A percentile compares a stretch with the other conserved stretches of the same genome.
Conservation (phyloP, 2,113 vertebrate species). For the Falco punctatus region DNA sequence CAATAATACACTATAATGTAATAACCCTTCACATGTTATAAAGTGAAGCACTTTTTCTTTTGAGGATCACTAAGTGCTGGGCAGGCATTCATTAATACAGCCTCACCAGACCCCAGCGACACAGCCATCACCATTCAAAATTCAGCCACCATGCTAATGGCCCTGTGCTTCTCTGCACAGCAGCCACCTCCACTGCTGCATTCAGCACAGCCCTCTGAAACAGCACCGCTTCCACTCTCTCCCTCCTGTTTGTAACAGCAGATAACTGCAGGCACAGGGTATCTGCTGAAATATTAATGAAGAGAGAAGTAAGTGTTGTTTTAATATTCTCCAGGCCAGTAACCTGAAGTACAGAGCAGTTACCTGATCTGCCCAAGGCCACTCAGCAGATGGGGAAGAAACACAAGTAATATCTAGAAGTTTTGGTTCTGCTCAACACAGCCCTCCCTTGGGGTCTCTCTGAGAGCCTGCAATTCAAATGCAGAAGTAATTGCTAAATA, state of each 20-base stretch:
- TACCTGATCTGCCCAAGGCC: not conserved
- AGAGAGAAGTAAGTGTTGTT: conserved; percentile 25
- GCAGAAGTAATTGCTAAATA: conserved; percentile 41
- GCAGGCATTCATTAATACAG: conserved; percentile 28
- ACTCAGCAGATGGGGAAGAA: not conserved
- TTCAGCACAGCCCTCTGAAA: not conserved
- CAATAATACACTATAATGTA: conserved; percentile 60
- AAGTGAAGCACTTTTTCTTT: conserved; percentile 57
- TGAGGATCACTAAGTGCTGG: conserved; percentile 57
- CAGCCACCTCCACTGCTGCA: not conserved
- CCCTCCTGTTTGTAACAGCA: not conserved
- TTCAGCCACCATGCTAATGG: not conserved
- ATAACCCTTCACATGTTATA: conserved; percentile 63
- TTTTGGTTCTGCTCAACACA: not conserved
- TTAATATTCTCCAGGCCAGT: conserved; percentile 47
- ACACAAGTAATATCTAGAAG: not conserved
- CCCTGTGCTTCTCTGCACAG: fast-evolving
- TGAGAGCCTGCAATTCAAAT: not conserved
- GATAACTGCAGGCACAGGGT: not conserved
- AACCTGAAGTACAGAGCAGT: not conserved
- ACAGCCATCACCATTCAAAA: not conserved
- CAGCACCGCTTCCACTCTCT: fast-evolving
- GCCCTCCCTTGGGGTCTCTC: not conserved
- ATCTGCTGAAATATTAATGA: conserved; percentile 45
- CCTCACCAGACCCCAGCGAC: not conserved